Percentiles rank a stretch among this genome's conserved stretches.
These are phyloP conservation scores for Platyrinchus mystaceus DNA, from an alignment of 2,797 vertebrate species.

Conservation along the genomic window DNA sequence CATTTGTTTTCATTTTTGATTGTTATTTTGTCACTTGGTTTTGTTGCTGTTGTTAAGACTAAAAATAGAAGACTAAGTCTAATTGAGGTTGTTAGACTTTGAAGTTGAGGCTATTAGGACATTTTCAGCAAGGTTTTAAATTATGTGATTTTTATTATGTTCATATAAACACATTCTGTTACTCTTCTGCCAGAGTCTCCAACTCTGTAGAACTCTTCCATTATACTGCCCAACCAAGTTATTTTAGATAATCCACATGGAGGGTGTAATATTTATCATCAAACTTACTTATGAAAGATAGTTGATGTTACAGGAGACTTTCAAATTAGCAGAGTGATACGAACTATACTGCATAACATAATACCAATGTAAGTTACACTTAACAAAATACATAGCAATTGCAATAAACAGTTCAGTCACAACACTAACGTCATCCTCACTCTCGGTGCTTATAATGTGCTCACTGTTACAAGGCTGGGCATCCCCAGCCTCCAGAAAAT, in stretches of 20 bases:
- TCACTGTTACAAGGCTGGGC: accelerated
- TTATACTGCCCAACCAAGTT: accelerated
- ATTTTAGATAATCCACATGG: accelerated
- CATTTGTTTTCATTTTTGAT: background rate
- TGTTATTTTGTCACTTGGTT: background rate
- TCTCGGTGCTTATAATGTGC: accelerated
- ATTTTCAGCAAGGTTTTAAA: background rate
- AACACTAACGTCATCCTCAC: accelerated
- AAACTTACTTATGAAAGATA: background rate
- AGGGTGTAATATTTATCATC: background rate
- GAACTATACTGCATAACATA: background rate
- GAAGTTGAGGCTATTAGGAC: background rate
- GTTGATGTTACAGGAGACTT: too few species aligned
- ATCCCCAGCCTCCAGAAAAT: accelerated
- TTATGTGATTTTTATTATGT: background rate
- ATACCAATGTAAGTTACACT: accelerated
- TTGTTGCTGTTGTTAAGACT: background rate
- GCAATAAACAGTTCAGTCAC: too few species aligned
- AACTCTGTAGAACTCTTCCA: background rate
- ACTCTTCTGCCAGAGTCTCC: background rate
- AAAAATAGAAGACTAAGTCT: background rate
- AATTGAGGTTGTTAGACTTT: background rate
- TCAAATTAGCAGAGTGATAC: too few species aligned
- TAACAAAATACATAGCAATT: accelerated
- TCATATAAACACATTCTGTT: background rate